Conservation (phyloP, 2,113 vertebrate genomes). For the Lepisosteus osseus region DNA sequence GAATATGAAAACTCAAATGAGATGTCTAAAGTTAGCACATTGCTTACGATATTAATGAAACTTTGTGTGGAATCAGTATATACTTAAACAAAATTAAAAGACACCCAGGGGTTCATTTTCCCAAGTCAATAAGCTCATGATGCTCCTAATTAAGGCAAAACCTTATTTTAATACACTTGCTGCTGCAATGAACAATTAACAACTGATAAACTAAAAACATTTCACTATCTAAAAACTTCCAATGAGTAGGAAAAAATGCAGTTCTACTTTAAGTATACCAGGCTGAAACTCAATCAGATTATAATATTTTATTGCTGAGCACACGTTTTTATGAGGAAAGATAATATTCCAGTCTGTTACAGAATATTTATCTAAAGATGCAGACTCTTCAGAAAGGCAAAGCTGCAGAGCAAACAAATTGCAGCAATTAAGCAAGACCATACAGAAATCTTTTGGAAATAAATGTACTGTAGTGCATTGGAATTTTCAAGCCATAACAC, state of each 20-base stretch:
- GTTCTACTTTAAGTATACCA: slow-evolving; percentile 25
- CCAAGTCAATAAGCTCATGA: neutral
- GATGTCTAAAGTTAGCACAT: neutral
- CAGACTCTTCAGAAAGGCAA: slow-evolving; percentile 35
- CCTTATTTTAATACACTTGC: neutral
- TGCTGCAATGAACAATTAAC: neutral
- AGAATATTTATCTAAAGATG: slow-evolving; percentile 41
- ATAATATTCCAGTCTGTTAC: slow-evolving; percentile 40
- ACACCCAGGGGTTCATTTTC: neutral
- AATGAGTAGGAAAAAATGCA: neutral
- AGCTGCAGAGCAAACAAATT: slow-evolving; percentile 50
- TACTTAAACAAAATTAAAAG: neutral
- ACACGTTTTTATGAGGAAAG: slow-evolving; percentile 33
- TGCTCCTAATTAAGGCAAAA: neutral
- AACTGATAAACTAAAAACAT: neutral
- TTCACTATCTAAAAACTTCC: neutral
- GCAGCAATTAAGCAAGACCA: slow-evolving; percentile 40
- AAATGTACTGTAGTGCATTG: no score
- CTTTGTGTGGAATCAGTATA: neutral
- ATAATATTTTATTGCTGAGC: slow-evolving; percentile 53
- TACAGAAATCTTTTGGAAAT: slow-evolving; percentile 45
- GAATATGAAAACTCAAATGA: no score
- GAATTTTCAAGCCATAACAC: no score
- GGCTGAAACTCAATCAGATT: slow-evolving; percentile 27
- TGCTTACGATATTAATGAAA: neutral